A percentile compares a stretch with the other conserved stretches of the same genome.
phyloP scores from a whole-genome alignment of 2,797 vertebrate genomes.

The Crenichthys baileyi region DNA sequence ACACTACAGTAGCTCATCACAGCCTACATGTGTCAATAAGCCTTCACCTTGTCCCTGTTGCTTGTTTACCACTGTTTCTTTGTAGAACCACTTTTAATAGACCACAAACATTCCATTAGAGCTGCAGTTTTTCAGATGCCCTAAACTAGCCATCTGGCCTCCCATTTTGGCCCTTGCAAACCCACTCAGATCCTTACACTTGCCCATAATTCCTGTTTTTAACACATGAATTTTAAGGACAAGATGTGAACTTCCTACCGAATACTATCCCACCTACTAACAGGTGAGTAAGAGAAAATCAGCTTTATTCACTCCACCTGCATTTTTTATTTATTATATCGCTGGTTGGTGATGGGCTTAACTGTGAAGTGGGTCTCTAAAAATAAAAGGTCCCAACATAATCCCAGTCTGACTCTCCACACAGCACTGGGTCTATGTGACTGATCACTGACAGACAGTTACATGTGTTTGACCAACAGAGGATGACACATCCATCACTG shows the following conservation, averaged over 20 bases:
- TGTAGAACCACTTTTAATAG: not conserved
- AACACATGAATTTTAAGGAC: not conserved
- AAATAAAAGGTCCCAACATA: not conserved
- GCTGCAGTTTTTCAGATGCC: no score
- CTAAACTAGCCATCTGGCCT: no score
- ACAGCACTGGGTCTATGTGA: slow-evolving; percentile 2
- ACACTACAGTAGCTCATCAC: not conserved
- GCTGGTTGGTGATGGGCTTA: not conserved
- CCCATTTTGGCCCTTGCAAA: no score
- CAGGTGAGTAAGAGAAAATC: not conserved
- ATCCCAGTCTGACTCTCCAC: not conserved
- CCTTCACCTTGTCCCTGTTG: not conserved
- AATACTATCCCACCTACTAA: not conserved
- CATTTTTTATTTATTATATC: not conserved
- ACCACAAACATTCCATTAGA: not conserved
- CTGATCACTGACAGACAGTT: slow-evolving; percentile 14
- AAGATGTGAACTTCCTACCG: not conserved
- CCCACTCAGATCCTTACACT: not conserved
- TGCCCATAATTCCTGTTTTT: not conserved
- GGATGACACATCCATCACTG: slow-evolving; percentile 11
- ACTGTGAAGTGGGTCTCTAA: not conserved
- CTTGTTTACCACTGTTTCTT: not conserved
- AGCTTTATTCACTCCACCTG: not conserved
- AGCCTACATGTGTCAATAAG: not conserved
- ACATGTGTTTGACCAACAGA: slow-evolving; percentile 30